Evolutionary conservation across 2,797 vertebrate species (phyloP), one percentile per base, ranked within the genome.

Genomic region (Tenualosa ilisha): DNA sequence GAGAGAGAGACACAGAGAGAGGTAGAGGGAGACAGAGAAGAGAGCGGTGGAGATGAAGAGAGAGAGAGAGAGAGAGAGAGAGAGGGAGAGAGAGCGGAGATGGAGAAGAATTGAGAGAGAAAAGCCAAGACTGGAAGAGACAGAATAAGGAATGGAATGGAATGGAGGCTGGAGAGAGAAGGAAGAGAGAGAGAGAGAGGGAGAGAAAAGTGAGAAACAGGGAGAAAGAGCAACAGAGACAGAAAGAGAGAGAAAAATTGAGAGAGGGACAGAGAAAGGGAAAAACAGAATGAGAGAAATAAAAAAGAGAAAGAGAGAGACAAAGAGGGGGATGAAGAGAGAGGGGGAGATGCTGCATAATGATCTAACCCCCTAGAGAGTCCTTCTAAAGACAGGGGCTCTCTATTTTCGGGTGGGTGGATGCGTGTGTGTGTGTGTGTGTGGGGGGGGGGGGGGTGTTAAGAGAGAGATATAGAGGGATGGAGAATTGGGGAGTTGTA

Each of bases 321-420:
- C 7, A 31, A 9, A 68, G n/a, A 65, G 63, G 24, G 61, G n/a
- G 17, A 63, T 20, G 24, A 1, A 24, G 59, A 24, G 17, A 63
- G 22, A 65, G 22, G n/a, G 61, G 13, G 53, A 81, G 81, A 61
- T 75, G 61, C 89, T 87, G 89, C 87, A 90, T 91, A 90, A 90
- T 91, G 88, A 89, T 87, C 86, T 86, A 83, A 85, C 87, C 86
- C 90, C 89, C 87, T 37, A 85, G 89, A 90, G 91, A 90, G 86
- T 83, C 82, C 86, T 89, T 86, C 85, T 92, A 89, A 91, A 91
- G 88, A 88, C 84, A 87, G 88, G 86, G 85, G 65, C 88, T 91
- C 88, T 90, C 88, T 91, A 90, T 88, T 88, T 90, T 87, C 83
- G 85, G 89, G 86, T 85, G 82, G 87, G 37, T 15, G 53, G 24